A percentile compares a stretch with the other conserved stretches of the same genome.
phyloP scores from a whole-genome alignment of 2,888 invertebrate genomes.

The Eulithis prunata region DNA sequence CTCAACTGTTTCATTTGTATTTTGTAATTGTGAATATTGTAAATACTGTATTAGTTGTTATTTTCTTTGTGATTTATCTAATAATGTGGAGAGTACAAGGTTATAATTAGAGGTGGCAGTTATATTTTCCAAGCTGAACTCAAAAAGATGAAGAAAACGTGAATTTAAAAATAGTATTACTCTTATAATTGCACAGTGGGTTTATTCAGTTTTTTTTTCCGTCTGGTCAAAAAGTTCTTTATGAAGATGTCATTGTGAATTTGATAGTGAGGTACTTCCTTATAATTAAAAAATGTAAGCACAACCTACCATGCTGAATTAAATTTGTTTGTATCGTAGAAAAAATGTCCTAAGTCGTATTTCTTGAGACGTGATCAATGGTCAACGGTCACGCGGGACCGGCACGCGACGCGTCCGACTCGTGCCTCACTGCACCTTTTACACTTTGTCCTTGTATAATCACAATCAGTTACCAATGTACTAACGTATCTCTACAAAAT shows the following conservation, averaged over 20 bases:
- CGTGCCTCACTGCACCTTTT: slow-evolving; percentile 38
- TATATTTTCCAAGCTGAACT: too few species aligned
- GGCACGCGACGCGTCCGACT: slow-evolving; percentile 44
- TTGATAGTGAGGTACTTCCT: neutral
- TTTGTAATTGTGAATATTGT: too few species aligned
- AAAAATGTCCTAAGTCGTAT: slow-evolving; percentile 65
- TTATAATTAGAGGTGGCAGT: too few species aligned
- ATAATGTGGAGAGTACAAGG: too few species aligned
- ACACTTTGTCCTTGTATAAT: slow-evolving; percentile 14
- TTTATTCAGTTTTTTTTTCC: too few species aligned
- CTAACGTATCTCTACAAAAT: slow-evolving; percentile 5
- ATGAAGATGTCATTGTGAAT: neutral
- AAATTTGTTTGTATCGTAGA: slow-evolving; percentile 30
- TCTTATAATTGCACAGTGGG: too few species aligned
- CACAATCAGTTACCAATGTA: neutral
- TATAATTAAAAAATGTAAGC: slow-evolving; percentile 12
- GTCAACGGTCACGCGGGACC: slow-evolving; percentile 67
- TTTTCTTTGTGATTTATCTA: too few species aligned
- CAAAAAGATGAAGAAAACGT: too few species aligned
- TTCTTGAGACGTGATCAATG: slow-evolving; percentile 75
- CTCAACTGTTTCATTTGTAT: too few species aligned
- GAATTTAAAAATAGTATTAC: too few species aligned
- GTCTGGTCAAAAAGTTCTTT: too few species aligned
- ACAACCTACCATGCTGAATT: neutral
- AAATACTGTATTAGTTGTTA: too few species aligned